phyloP scores from a whole-genome alignment of 2,113 vertebrate genomes.

The Scomber scombrus region DNA sequence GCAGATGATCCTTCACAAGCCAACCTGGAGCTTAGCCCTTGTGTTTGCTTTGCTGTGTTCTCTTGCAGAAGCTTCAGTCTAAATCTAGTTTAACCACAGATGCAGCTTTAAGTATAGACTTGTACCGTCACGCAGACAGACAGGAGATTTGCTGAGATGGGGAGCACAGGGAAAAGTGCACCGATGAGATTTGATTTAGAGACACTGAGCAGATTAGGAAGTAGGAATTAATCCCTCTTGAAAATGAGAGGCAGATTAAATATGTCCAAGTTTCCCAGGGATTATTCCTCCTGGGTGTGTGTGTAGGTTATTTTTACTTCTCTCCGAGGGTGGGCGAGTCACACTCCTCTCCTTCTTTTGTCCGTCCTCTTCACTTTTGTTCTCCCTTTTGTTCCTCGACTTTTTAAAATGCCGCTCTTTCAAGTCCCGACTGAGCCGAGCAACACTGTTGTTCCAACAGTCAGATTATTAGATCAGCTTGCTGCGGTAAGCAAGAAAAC shows the following conservation, averaged over 20 bases:
- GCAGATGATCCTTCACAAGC: conserved; percentile 23
- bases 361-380: conserved; percentile 47
- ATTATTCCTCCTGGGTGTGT: conserved; percentile 60
- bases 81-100: conserved; percentile 24
- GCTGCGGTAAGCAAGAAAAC: conserved; percentile 60
- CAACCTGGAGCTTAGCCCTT: neutral
- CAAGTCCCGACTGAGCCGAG: conserved; percentile 46
- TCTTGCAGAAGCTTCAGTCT: neutral
- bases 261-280: conserved; percentile 65
- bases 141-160: conserved; percentile 54
- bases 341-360: conserved; percentile 60
- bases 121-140: conserved; percentile 34
- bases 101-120: conserved; percentile 38
- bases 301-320: conserved; percentile 64
- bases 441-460: conserved; percentile 29
- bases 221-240: conserved; percentile 75
- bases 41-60: conserved; percentile 1
- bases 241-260: conserved; percentile 80
- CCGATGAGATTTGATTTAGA: conserved; percentile 73
- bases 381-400: conserved; percentile 35
- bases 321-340: conserved; percentile 53
- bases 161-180: conserved; percentile 57
- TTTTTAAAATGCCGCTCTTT: conserved; percentile 54
- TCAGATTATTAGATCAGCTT: conserved; percentile 67
- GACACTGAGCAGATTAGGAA: conserved; percentile 76